Base-by-base conservation (phyloP, 2,888 invertebrate species). In the Cyclophora albipunctata region DNA sequence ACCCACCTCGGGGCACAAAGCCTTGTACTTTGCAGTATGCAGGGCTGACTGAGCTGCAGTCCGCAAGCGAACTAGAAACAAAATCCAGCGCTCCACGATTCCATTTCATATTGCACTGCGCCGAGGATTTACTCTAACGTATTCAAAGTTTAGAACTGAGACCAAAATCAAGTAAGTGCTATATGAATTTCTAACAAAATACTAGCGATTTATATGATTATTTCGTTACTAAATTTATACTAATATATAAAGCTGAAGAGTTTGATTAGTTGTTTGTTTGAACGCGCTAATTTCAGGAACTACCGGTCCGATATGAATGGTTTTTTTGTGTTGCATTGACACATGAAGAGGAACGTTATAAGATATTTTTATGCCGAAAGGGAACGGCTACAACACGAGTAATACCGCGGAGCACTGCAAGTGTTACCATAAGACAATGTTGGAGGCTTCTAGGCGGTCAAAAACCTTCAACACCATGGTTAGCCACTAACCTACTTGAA, bases 41-140 rank as follows among this genome's bases (percentile, higher is more conserved):
- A 63, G 54, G 66, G 64, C 73, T 78, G 77, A 81, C 75, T 78
- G 73, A 68, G 67, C 68, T 66, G 64, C 20, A 71, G 71, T 74
- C 74, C 58, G 67, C 67, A 69, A 77, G 69, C 76, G 73, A 78
- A 74, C 78, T 77, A 68, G 73, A 71, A 72, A 75, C 77, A 69
- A 81, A 82, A 85, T 82, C 77, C 81, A 63, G 66, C 78, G 73
- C 79, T 37, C 79, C 71, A 72, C 73, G 73, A 76, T 77, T 71
- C 74, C 70, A 75, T 78, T 72, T 71, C 71, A 68, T 75, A 79
- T 72, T 79, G 80, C 73, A 78, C 63, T 66, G 68, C 72, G 70
- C 66, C 62, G 66, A 63, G 71, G 73, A 78, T 80, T 70, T 69
- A 63, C 68, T 66, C 70, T 71, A 77, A 75, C 78, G 74, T 80